These are phyloP conservation scores for Poliocrania exsul DNA, from an alignment of 2,797 vertebrate genomes.

Conservation along the genomic window DNA sequence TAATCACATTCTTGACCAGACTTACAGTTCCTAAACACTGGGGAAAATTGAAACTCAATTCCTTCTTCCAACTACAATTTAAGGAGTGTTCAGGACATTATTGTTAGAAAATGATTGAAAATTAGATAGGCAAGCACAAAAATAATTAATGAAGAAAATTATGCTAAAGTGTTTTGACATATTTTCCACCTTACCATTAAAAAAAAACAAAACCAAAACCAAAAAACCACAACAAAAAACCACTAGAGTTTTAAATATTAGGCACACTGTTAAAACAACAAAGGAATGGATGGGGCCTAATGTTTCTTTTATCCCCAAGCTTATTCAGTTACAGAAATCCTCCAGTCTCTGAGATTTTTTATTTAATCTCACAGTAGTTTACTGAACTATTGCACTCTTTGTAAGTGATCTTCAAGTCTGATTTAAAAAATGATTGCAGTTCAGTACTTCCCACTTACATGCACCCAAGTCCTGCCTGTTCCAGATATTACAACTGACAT, in stretches of 20 bases:
- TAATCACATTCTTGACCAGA: background rate
- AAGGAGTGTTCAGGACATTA: background rate
- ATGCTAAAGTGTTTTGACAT: background rate
- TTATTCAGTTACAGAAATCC: background rate
- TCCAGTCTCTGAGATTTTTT: background rate
- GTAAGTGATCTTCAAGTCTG: fast-evolving
- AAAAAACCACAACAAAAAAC: background rate
- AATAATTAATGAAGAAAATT: background rate
- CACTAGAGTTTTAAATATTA: background rate
- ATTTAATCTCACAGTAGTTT: background rate
- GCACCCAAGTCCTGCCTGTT: background rate
- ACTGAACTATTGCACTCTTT: background rate
- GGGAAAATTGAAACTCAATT: background rate
- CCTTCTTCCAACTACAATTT: background rate
- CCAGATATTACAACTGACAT: background rate
- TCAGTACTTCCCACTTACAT: background rate
- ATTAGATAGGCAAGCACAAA: background rate
- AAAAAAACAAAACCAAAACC: no score
- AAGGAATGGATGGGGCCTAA: background rate
- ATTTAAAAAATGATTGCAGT: background rate
- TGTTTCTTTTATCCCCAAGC: background rate
- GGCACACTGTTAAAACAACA: background rate
- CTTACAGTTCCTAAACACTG: background rate
- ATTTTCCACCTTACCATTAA: background rate
- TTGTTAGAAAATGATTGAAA: background rate